Base-by-base conservation (phyloP, 1,140 invertebrate genomes). In the Atta cephalotes region DNA sequence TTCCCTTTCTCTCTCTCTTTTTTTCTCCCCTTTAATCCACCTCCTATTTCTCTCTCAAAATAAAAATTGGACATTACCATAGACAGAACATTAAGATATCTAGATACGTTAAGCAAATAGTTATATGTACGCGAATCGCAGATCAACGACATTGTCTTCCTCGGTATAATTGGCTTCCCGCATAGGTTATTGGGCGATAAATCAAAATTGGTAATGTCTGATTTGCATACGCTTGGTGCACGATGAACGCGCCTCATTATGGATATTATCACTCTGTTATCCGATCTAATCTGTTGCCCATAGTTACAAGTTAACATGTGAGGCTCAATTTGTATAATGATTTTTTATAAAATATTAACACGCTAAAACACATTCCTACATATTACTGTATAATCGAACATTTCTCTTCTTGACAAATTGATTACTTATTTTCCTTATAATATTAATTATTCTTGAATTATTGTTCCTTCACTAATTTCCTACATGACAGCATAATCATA, bases 121-220 rank as follows among this genome's bases (percentile, higher is more conserved):
- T 70, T 16, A 49, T 7, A 21, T 85, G 31, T 31, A 63, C n/a
- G 25, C 3, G n/a, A 79, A 86, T 65, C 56, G 35, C 66, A 45
- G 10, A 62, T 49, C 63, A 45, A 49, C 66, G 70, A 84, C 80
- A 87, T 87, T 87, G 80, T 84, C 70, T 84, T 51, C 21, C 49
- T 78, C 88, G 70, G 71, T 86, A 25, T 87, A 89, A 89, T 90
- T 91, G 92, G 91, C 89, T 92, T 71, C 45, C 58, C 60, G n/a
- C 66, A 49, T 86, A 82, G 89, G 89, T 93, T 93, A 93, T 93
- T 93, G 90, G 65, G 66, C 90, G 87, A 93, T 93, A 93, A 93
- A 93, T 93, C 92, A 93, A 88, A 80, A 92, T 92, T 90, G 90
- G 92, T 93, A 91, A 90, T 89, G 90, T 90, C 89, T 86, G 87